Conservation (phyloP, 2,888 invertebrate genomes). For the Deilephila elpenor region DNA sequence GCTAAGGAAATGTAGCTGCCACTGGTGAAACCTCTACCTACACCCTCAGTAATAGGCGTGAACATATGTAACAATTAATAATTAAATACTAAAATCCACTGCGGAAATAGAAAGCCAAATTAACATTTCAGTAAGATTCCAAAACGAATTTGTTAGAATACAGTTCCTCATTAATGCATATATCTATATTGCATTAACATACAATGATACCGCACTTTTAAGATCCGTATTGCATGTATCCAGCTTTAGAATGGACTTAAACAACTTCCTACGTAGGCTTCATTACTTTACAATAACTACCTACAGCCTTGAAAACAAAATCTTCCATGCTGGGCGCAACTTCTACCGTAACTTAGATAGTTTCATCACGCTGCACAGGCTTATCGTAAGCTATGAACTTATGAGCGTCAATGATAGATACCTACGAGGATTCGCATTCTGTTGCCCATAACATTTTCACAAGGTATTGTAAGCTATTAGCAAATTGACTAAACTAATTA, state of each 20-base stretch:
- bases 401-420: no score
- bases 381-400: no score
- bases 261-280: background rate
- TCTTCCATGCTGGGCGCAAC: no score
- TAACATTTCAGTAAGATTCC: background rate
- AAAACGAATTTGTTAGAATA: background rate
- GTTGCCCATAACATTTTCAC: no score
- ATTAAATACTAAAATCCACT: background rate
- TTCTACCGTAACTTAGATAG: no score
- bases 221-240: background rate
- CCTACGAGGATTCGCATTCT: no score
- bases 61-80: background rate
- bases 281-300: background rate
- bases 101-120: background rate
- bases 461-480: no score
- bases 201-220: background rate
- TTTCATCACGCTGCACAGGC: no score
- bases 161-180: background rate
- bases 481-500: no score
- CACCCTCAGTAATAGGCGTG: background rate
- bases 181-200: slow-evolving; percentile 4
- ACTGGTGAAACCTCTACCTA: no score
- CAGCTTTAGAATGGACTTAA: background rate
- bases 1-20: no score
- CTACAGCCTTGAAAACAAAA: background rate